These are phyloP conservation scores for Thymelicus lineola DNA, from an alignment of 2,888 invertebrate genomes.

Conservation along the genomic window DNA sequence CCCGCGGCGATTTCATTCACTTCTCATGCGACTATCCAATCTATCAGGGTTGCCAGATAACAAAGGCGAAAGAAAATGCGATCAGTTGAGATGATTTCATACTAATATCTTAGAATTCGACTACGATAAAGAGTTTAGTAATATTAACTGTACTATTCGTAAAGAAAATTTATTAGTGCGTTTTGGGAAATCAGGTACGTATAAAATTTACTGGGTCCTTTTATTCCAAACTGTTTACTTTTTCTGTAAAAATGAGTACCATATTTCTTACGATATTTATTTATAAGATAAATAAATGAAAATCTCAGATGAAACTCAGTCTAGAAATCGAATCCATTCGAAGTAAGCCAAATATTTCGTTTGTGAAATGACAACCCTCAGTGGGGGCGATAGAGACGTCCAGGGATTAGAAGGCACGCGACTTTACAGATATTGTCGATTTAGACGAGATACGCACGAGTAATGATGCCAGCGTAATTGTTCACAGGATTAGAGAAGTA, in stretches of 20 bases:
- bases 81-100: neutral
- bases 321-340: neutral
- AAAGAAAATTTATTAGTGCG: too few species aligned
- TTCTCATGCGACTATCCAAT: constrained; percentile 72
- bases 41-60: constrained; percentile 31
- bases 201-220: too few species aligned
- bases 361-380: constrained; percentile 38
- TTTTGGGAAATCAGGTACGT: too few species aligned
- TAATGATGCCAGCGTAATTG: constrained; percentile 68
- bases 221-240: too few species aligned
- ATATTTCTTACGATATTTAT: neutral
- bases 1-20: constrained; percentile 77
- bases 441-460: constrained; percentile 65
- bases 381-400: constrained; percentile 73
- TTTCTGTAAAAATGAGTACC: too few species aligned
- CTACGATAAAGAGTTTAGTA: too few species aligned
- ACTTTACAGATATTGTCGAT: constrained; percentile 81
- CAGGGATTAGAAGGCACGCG: constrained; percentile 79
- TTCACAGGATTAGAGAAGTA: constrained; percentile 55
- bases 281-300: neutral
- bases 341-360: neutral
- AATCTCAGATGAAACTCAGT: neutral
- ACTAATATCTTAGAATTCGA: too few species aligned
- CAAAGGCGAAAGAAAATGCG: neutral
- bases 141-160: too few species aligned